phyloP scores from a whole-genome alignment of 2,888 invertebrate genomes.

The Erebia epiphron region DNA sequence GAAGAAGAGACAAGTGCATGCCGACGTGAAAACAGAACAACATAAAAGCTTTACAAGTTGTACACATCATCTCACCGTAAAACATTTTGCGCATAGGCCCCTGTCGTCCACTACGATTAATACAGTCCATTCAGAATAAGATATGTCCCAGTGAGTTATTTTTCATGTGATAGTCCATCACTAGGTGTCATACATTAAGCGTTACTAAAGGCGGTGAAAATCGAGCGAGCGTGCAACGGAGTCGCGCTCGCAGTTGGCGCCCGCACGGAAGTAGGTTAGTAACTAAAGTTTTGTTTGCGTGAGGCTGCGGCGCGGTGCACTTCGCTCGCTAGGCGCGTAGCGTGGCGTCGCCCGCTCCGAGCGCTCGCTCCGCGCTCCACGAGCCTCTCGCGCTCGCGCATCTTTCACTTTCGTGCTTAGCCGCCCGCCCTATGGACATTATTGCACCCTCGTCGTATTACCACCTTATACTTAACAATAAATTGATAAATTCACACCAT shows the following conservation, averaged over 20 bases:
- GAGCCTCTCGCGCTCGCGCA: conserved; percentile 57
- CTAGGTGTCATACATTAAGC: conserved; percentile 63
- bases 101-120: conserved; percentile 62
- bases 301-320: conserved; percentile 75
- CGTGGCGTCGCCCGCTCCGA: conserved; percentile 50
- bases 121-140: conserved; percentile 69
- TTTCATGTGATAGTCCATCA: conserved; percentile 70
- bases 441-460: conserved; percentile 40
- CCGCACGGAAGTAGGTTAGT: conserved; percentile 83
- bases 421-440: conserved; percentile 59
- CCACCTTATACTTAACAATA: neutral
- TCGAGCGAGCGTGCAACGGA: conserved; percentile 44
- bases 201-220: conserved; percentile 40
- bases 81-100: conserved; percentile 76
- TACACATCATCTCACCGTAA: conserved; percentile 79
- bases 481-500: neutral
- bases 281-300: conserved; percentile 83
- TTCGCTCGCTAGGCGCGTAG: conserved; percentile 44
- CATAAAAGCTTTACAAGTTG: conserved; percentile 63
- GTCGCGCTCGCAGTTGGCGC: conserved; percentile 75
- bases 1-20: conserved; percentile 66
- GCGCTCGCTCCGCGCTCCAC: conserved; percentile 45
- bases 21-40: conserved; percentile 65
- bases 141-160: conserved; percentile 55
- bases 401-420: conserved; percentile 70